A percentile compares a stretch with the other conserved stretches of the same genome.
These are phyloP conservation scores for Gila robusta DNA, from an alignment of 2,797 vertebrate species.

Conservation along the genomic window DNA sequence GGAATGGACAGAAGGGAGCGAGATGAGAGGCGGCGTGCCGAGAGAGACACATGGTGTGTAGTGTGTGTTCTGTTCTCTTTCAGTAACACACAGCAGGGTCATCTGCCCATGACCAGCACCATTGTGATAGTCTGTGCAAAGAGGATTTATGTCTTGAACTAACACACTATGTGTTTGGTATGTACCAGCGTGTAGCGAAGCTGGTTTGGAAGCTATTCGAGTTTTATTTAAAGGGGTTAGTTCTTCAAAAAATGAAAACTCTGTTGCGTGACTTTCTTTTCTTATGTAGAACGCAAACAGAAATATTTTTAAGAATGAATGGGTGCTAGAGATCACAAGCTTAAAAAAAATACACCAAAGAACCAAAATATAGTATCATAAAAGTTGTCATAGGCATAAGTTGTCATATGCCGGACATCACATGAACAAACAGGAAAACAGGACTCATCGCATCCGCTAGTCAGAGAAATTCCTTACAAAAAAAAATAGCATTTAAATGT, in stretches of 20 bases:
- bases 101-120: constrained; percentile 38
- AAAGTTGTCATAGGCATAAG: background rate
- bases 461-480: background rate
- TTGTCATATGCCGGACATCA: no score
- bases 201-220: background rate
- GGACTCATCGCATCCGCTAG: background rate
- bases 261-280: background rate
- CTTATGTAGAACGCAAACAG: background rate
- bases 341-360: background rate
- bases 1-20: background rate
- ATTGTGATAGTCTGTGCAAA: constrained; percentile 28
- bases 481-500: no score
- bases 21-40: constrained; percentile 46
- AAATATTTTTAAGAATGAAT: background rate
- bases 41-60: constrained; percentile 52
- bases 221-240: background rate
- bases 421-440: background rate
- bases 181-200: background rate
- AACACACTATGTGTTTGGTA: background rate
- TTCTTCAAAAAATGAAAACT: background rate
- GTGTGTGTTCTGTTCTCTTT: constrained; percentile 51
- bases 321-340: background rate
- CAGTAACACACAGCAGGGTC: constrained; percentile 51
- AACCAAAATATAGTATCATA: background rate
- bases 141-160: constrained; percentile 26